Conservation (phyloP, 2,113 vertebrate genomes). For the Carassius carassius region DNA sequence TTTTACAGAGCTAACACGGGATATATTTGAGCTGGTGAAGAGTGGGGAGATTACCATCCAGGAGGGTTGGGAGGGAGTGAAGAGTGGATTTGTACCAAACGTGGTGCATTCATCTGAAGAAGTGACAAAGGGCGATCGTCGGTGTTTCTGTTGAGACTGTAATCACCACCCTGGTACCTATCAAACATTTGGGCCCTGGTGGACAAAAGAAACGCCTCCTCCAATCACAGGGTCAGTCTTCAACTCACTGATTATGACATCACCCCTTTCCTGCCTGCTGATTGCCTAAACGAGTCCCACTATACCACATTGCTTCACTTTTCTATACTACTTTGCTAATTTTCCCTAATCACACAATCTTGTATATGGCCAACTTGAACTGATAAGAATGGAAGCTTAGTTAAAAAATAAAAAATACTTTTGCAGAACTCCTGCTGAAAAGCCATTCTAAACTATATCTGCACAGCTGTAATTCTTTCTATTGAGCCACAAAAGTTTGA, state of each 20-base stretch:
- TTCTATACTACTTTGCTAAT: slow-evolving; percentile 17
- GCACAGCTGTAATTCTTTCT: slow-evolving; percentile 34
- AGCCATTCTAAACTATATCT: neutral
- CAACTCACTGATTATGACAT: slow-evolving; percentile 3
- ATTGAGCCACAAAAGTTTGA: slow-evolving; percentile 36
- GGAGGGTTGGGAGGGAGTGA: slow-evolving; percentile 97
- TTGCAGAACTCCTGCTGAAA: neutral
- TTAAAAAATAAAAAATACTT: too few relatives aligned
- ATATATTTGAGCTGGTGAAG: slow-evolving; percentile 94
- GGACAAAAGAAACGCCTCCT: neutral
- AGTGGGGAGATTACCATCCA: slow-evolving; percentile 93
- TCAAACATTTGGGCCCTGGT: neutral
- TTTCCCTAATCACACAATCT: slow-evolving; percentile 4
- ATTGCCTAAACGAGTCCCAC: slow-evolving; percentile 31
- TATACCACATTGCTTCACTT: slow-evolving; percentile 1
- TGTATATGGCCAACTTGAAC: neutral
- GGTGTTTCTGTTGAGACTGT: slow-evolving; percentile 85
- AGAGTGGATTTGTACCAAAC: slow-evolving; percentile 95
- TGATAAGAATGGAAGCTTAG: neutral
- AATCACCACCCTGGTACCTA: neutral
- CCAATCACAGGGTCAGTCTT: slow-evolving; percentile 42
- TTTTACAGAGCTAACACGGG: slow-evolving; percentile 92
- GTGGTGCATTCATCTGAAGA: slow-evolving; percentile 88
- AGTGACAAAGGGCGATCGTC: slow-evolving; percentile 85
- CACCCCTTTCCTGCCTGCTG: slow-evolving; percentile 46